Percentiles rank a stretch among this genome's conserved stretches.
Evolutionary conservation across 2,888 invertebrate genomes (phyloP).

Genomic region (Seira ritae): DNA sequence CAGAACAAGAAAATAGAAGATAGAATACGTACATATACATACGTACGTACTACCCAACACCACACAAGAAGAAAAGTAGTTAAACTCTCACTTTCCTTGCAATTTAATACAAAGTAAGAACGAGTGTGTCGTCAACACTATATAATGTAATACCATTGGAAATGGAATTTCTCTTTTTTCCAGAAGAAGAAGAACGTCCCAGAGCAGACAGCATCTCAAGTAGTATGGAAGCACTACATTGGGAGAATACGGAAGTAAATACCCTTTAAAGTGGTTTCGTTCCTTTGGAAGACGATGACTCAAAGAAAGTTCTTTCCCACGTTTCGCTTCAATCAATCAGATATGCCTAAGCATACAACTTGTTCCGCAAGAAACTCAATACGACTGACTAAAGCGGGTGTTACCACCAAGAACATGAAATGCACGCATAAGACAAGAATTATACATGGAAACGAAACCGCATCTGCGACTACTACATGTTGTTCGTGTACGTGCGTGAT

Average conservation of each 20-base stretch:
- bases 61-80: constrained; percentile 44
- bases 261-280: neutral
- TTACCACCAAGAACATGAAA: too few species aligned
- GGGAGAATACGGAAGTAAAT: neutral
- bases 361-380: too few species aligned
- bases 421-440: too few species aligned
- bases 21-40: neutral
- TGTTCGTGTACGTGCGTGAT: neutral
- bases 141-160: too few species aligned
- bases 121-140: too few species aligned
- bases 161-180: neutral
- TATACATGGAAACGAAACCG: too few species aligned
- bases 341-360: neutral
- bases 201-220: neutral
- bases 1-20: neutral
- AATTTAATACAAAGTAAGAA: constrained; percentile 37
- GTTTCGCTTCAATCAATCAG: neutral
- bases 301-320: neutral
- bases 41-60: neutral
- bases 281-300: neutral
- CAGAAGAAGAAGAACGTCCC: neutral
- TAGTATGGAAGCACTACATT: neutral
- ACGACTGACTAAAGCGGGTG: too few species aligned
- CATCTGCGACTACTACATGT: neutral
- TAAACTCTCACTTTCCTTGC: constrained; percentile 30